Base-by-base conservation (phyloP, 2,797 vertebrate genomes). In the Xiphophorus birchmanni region DNA sequence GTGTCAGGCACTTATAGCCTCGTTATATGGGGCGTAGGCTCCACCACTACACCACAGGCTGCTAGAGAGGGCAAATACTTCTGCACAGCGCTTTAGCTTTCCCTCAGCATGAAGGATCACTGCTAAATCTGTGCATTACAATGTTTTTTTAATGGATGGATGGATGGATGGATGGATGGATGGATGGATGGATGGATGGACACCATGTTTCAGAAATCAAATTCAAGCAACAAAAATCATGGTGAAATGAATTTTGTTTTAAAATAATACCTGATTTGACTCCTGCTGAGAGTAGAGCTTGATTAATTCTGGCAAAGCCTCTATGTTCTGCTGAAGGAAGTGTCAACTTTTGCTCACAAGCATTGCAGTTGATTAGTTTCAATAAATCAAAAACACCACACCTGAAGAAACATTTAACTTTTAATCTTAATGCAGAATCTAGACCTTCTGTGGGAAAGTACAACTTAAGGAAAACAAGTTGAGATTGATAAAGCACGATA, bases 251-350 rank as follows among this genome's bases (percentile, higher is more conserved):
- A 50, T 32, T 73, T 48, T 4, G n/a, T 50, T 32, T 52, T 9
- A n/a, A 63, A 60, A 60, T 44, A 47, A 45, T 63, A 63, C 23
- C 17, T 21, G n/a, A 44, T 26, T 5, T 63, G 18, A 76, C 4
- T 76, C 47, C n/a, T 76, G 10, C 56, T 35, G n/a, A 60, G 56
- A 60, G 21, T 45, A 76, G 37, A 26, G 44, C 44, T 37, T 63
- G 60, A 77, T 67, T 67, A 32, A 48, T 77, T 48, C 75, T 77
- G 75, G 32, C 10, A 77, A 47, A 32, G 10, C 45, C 35, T 45
- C 76, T 40, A 17, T 77, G 60, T 69, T 69, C 69, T 21, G 5
- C 23, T 13, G 63, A 23, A 40, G 45, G 45, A 77, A 50, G 60
- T 52, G 23, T 77, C 76, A 40, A 17, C 32, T 40, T n/a, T 5